Base-by-base conservation (phyloP, 2,888 invertebrate genomes). In the Drosophila birchii region DNA sequence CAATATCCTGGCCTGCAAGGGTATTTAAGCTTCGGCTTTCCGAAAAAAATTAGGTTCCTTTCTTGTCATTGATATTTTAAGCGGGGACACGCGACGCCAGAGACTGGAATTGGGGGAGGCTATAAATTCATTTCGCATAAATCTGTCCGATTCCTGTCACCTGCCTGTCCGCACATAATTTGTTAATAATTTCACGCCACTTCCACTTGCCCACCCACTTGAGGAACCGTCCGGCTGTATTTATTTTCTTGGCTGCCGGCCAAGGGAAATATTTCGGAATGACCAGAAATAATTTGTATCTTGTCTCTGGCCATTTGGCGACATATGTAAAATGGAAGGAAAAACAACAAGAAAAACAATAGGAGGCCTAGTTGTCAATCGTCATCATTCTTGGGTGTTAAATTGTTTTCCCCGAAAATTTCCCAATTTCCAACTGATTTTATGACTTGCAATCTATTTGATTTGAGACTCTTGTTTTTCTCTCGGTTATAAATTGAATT, bases 101-200 rank as follows among this genome's bases (percentile, higher is more conserved):
- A 36, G 26, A n/a, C 32, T 26, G 11, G 69, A 36, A 26, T 45
- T 8, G n/a, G 66, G 38, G 47, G n/a, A 5, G 55, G 55, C 26
- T 36, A 49, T 68, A 68, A 66, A 57, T 69, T 69, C 36, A 38
- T 57, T 70, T 56, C 70, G 51, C 68, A 82, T 86, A 73, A 80
- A 81, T 77, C 78, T 77, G 75, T 68, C 67, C 38, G 63, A 47
- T 54, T 56, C 70, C 74, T 88, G 76, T 84, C 83, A 88, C 78
- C 81, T 75, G 84, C 60, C 76, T 71, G 83, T 88, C 74, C 53
- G 39, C 70, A 60, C 62, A 34, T 80, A 82, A 86, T 84, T 83
- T 86, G 75, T 74, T 83, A 76, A 88, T 78, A 75, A 61, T 60
- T 75, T 67, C 49, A 60, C 54, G 60, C 51, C 68, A 57, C 57